phyloP scores from a whole-genome alignment of 2,113 vertebrate species.

The Cynoglossus semilaevis region DNA sequence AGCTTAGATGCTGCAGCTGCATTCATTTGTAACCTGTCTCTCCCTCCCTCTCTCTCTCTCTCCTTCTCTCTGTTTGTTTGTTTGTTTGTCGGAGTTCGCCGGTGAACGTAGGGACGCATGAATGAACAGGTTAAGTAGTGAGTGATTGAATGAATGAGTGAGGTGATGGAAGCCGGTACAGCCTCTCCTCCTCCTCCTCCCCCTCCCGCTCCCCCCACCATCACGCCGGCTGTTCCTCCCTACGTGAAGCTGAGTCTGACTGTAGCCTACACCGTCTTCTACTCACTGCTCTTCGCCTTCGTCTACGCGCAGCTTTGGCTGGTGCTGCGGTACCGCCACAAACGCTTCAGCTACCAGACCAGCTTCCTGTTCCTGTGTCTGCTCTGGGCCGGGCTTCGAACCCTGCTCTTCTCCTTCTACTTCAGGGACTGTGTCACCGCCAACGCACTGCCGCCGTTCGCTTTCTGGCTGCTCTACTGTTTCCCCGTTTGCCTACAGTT shows the following conservation, averaged over 20 bases:
- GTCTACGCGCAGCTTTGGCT: constrained; percentile 93
- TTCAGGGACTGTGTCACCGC: constrained; percentile 89
- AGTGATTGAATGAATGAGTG: constrained; percentile 48
- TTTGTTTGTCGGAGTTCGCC: too few species aligned
- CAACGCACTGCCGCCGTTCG: constrained; percentile 85
- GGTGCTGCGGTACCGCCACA: constrained; percentile 89
- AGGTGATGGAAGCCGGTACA: constrained; percentile 32
- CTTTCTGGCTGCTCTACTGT: constrained; percentile 96
- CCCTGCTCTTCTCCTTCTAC: constrained; percentile 95
- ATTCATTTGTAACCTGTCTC: neutral
- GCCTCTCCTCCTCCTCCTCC: constrained; percentile 62
- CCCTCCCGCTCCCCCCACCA: constrained; percentile 75
- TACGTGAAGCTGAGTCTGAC: constrained; percentile 90
- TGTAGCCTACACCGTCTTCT: constrained; percentile 86
- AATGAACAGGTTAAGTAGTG: too few species aligned
- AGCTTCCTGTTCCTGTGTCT: constrained; percentile 94
- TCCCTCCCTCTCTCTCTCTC: neutral
- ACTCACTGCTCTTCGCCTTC: constrained; percentile 88
- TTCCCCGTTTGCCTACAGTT: constrained; percentile 96
- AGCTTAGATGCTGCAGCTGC: neutral
- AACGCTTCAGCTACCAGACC: constrained; percentile 93
- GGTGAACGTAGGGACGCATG: too few species aligned
- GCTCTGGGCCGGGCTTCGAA: constrained; percentile 90
- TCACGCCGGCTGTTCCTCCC: constrained; percentile 84
- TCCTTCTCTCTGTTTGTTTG: too few species aligned